Evolutionary conservation across 2,888 invertebrate genomes (phyloP), one percentile per base, ranked within the genome.

Genomic region (Carabus problematicus): DNA sequence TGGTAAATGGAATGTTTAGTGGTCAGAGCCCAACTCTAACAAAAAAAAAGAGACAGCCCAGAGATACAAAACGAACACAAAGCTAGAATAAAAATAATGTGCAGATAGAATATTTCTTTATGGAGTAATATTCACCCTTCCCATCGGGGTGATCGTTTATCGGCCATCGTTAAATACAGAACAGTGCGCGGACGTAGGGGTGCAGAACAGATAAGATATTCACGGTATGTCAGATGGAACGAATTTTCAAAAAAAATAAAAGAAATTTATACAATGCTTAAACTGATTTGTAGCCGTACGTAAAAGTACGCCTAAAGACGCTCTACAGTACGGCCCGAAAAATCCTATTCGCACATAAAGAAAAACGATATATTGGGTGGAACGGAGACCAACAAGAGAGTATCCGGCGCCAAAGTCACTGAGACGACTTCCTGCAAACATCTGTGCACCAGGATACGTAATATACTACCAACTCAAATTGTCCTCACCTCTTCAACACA

Each of bases 241-340:
- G 63, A 63, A 63, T 63, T 54, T 63, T 63, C 63, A 49, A 54
- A 54, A 63, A n/a, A 63, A 63, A 63, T 63, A 63, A 63, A 63
- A 63, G 63, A 63, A 63, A 63, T 63, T 63, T 63, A 63, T 63
- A 63, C 54, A 63, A 63, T 52, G 63, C 63, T 63, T 63, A 54
- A 40, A 63, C 54, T 63, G 63, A 63, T 63, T 63, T 63, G 63
- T 63, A 12, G n/a, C n/a, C 16, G 42, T n/a, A n/a, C 43, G n/a
- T 40, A 29, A 29, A 29, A 29, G 6, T 29, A 6, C 29, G 6
- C 29, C 29, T 29, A 29, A 29, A 29, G 29, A 3, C 29, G 29
- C 29, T 29, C 29, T 29, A 6, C 29, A 3, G 29, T 6, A 29
- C 29, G 6, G 6, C 29, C 29, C 29, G 29, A 29, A 29, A 29